A percentile compares a stretch with the other conserved stretches of the same genome.
Evolutionary conservation across 2,113 vertebrate genomes (phyloP).

Genomic region (Polypterus bichir): DNA sequence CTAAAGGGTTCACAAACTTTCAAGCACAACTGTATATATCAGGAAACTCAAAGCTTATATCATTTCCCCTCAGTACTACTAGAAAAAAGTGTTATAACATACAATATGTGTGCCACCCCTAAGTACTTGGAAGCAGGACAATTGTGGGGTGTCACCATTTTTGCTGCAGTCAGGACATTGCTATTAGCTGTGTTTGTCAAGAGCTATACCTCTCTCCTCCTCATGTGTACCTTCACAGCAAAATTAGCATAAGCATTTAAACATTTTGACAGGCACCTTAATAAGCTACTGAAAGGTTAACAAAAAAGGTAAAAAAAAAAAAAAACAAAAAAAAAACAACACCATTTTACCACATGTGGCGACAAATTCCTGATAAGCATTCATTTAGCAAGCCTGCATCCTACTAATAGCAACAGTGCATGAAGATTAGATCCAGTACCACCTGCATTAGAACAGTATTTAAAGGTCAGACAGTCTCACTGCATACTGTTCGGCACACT

Average conservation of each 20-base stretch:
- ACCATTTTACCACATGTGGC: slow-evolving; percentile 24
- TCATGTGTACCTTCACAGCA: slow-evolving; percentile 1
- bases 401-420: slow-evolving; percentile 15
- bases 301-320: slow-evolving; percentile 13
- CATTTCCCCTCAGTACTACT: too few relatives aligned
- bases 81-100: too few relatives aligned
- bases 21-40: too few relatives aligned
- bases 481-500: slow-evolving; percentile 14
- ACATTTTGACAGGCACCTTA: slow-evolving; percentile 37
- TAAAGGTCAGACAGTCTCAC: slow-evolving; percentile 32
- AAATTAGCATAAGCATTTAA: slow-evolving; percentile 42
- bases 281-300: slow-evolving; percentile 38
- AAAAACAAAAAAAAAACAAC: slow-evolving; percentile 15
- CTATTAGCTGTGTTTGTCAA: too few relatives aligned
- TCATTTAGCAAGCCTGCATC: slow-evolving; percentile 18
- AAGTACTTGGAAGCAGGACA: too few relatives aligned
- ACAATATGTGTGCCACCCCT: too few relatives aligned
- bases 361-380: slow-evolving; percentile 11
- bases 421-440: slow-evolving; percentile 30
- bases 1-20: too few relatives aligned
- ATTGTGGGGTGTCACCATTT: too few relatives aligned
- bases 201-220: neutral
- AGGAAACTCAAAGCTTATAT: too few relatives aligned
- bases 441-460: slow-evolving; percentile 32
- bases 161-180: too few relatives aligned